Evolutionary conservation across 1,140 invertebrate genomes (phyloP).

Genomic region (Drosophila nigrodunni): DNA sequence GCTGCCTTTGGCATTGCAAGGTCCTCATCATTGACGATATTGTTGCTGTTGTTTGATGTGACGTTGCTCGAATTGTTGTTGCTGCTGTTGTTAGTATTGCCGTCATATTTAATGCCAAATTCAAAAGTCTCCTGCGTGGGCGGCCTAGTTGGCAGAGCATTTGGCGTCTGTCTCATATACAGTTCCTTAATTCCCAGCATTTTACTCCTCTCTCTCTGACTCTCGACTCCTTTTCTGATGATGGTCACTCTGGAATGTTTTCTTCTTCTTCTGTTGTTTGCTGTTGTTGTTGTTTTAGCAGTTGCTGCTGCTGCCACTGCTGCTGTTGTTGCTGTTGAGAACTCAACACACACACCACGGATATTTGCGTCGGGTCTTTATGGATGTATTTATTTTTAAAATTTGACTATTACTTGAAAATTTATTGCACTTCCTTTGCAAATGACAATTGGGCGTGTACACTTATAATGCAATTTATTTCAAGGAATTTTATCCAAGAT

Average conservation of each 20-base stretch:
- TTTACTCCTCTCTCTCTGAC: not conserved
- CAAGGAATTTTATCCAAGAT: slow-evolving; percentile 40
- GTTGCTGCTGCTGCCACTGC: not conserved
- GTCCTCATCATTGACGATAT: slow-evolving; percentile 42
- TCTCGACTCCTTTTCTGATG: slow-evolving; percentile 3
- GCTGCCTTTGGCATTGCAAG: slow-evolving; percentile 52
- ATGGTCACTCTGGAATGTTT: slow-evolving; percentile 21
- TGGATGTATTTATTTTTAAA: slow-evolving; percentile 53
- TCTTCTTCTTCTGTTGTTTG: slow-evolving; percentile 12
- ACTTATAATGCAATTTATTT: slow-evolving; percentile 47
- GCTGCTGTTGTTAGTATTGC: slow-evolving; percentile 20
- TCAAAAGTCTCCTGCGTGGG: slow-evolving; percentile 63
- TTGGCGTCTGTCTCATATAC: slow-evolving; percentile 55
- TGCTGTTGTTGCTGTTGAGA: not conserved
- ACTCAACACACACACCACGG: slow-evolving; percentile 11
- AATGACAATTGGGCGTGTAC: slow-evolving; percentile 50
- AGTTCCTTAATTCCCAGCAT: slow-evolving; percentile 66
- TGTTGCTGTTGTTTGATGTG: slow-evolving; percentile 31
- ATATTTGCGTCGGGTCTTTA: slow-evolving; percentile 25
- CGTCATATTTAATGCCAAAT: slow-evolving; percentile 57
- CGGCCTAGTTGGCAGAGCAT: slow-evolving; percentile 50
- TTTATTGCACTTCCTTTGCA: slow-evolving; percentile 52
- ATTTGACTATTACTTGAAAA: slow-evolving; percentile 71
- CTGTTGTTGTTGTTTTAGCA: no score
- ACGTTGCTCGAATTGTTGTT: slow-evolving; percentile 14